Percentiles rank a stretch among this genome's conserved stretches.
phyloP scores from a whole-genome alignment of 1,140 invertebrate species.

The Drosophila santomea region DNA sequence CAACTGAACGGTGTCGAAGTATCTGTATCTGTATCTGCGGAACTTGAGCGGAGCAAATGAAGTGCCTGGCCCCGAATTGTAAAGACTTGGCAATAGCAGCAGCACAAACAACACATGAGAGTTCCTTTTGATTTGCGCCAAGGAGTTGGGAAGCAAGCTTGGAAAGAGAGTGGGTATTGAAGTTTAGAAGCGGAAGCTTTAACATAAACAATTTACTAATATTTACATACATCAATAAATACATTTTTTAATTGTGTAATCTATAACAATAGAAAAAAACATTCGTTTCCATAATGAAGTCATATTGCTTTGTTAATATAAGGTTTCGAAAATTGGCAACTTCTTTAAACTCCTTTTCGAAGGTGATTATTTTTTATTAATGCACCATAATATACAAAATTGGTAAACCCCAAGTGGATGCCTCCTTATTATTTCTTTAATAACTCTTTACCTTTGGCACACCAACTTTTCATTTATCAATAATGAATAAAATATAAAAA shows the following conservation, averaged over 20 bases:
- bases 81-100: conserved; percentile 39
- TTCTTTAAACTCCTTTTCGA: conserved; percentile 20
- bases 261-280: no score
- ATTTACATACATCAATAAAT: no score
- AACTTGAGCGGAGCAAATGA: conserved; percentile 50
- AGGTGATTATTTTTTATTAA: conserved; percentile 30
- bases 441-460: conserved; percentile 15
- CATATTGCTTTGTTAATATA: not conserved
- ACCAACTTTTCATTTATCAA: conserved; percentile 32
- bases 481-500: conserved; percentile 45
- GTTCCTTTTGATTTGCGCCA: conserved; percentile 48
- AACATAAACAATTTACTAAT: no score
- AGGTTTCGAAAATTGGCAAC: not conserved
- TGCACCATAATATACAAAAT: conserved; percentile 23
- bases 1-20: conserved; percentile 44
- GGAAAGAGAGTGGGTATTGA: conserved; percentile 17
- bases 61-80: conserved; percentile 57
- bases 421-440: not conserved
- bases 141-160: conserved; percentile 6
- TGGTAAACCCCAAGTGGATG: conserved; percentile 3
- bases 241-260: no score
- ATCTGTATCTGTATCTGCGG: conserved; percentile 39
- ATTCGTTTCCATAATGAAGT: not conserved
- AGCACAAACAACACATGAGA: conserved; percentile 31
- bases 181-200: conserved; percentile 2